Evolutionary conservation across 2,797 vertebrate species (phyloP).

Genomic region (Hafferia zeledoni): DNA sequence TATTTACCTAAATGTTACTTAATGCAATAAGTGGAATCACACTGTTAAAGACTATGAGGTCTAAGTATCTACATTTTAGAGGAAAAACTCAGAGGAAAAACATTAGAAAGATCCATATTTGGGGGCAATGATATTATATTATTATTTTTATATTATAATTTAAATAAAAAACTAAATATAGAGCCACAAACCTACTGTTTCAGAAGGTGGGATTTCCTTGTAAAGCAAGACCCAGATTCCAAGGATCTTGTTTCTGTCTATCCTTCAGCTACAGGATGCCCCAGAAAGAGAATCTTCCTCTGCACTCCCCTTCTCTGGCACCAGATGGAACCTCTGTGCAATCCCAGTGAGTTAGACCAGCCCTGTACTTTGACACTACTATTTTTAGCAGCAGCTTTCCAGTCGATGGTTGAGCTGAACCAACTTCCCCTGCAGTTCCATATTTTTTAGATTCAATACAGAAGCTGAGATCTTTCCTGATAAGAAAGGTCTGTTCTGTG

Average conservation of each 20-base stretch:
- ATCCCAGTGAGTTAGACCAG: not conserved
- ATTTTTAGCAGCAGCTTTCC: not conserved
- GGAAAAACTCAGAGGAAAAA: not conserved
- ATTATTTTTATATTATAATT: not conserved
- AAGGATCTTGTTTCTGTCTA: not conserved
- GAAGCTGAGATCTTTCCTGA: not conserved
- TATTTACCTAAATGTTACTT: not conserved
- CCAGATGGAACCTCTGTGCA: rapidly evolving
- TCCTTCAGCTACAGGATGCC: not conserved
- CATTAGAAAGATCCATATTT: not conserved
- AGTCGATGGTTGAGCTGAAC: not conserved
- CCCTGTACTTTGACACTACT: not conserved
- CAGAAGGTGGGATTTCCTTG: not conserved
- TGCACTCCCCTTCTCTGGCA: not conserved
- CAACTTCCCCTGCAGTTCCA: not conserved
- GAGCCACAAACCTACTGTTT: not conserved
- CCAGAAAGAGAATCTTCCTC: not conserved
- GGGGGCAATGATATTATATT: rapidly evolving
- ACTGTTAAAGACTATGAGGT: not conserved
- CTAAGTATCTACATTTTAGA: not conserved
- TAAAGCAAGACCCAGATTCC: not conserved
- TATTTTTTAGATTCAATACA: not conserved
- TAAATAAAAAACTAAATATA: not conserved
- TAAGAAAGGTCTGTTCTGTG: not conserved
- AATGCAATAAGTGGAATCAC: not conserved